Evolutionary conservation across 2,888 invertebrate species (phyloP).

Genomic region (Caenorhabditis macrosperma): DNA sequence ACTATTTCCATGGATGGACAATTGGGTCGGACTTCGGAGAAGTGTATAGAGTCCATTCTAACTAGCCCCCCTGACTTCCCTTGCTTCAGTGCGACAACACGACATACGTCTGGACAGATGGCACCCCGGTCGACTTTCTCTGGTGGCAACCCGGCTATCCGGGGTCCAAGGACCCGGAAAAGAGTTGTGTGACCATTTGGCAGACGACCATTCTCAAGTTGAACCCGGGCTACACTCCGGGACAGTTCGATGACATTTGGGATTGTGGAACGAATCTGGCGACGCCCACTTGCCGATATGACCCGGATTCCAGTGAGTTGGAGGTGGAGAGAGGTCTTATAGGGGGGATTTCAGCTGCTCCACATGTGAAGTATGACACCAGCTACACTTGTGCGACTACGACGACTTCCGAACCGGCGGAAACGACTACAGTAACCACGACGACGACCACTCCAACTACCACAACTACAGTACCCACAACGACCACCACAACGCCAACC

Average conservation of each 20-base stretch:
- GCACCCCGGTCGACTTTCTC: conserved; percentile 34
- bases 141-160: conserved; percentile 55
- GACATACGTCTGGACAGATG: conserved; percentile 48
- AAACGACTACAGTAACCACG: conserved; percentile 7
- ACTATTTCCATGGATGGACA: conserved; percentile 33
- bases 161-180: conserved; percentile 21
- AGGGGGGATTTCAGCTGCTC: conserved; percentile 7
- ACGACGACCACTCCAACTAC: conserved; percentile 7
- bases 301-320: conserved; percentile 31
- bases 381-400: conserved; percentile 15
- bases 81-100: conserved; percentile 39
- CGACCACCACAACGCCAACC: conserved; percentile 6
- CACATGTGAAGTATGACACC: conserved; percentile 38
- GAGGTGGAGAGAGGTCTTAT: background rate
- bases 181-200: conserved; percentile 53
- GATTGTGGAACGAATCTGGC: conserved; percentile 52
- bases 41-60: conserved; percentile 3
- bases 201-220: background rate
- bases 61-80: background rate
- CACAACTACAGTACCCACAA: conserved; percentile 3
- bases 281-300: conserved; percentile 41
- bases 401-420: background rate
- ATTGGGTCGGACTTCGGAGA: conserved; percentile 45
- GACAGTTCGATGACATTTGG: conserved; percentile 49
- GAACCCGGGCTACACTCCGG: conserved; percentile 21